Evolutionary conservation across 1,140 invertebrate genomes (phyloP), one percentile per base, ranked within the genome.

Genomic region (Caerostris extrusa): DNA sequence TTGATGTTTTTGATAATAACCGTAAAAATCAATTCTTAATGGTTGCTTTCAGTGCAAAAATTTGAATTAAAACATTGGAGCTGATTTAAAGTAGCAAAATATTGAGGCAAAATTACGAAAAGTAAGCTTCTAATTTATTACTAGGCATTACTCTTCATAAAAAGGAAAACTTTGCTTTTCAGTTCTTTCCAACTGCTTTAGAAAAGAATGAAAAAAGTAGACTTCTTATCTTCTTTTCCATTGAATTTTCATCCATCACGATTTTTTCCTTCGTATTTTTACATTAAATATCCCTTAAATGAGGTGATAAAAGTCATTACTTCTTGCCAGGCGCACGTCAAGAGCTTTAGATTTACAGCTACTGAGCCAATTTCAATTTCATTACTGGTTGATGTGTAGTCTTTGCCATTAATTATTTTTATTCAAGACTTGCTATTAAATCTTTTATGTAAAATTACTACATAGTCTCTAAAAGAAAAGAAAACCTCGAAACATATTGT

Each of bases 301-400:
- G 90, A 56, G 81, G 90, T 85, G 90, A 91, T 91, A 91, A 91
- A 91, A 91, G 90, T 83, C 90, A 91, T 91, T 91, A 91, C 81
- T 91, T 56, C n/a, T 67, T 17, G 90, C 77, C 90, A 85, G 17
- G 56, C 58, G 7, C 77, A 67, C 61, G 90, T 91, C 90, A 91
- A 58, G 55, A 50, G 60, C 60, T 57, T 64, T 85, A 91, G 81
- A 91, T 91, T 83, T 91, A 91, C 90, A 82, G 60, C 58, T n/a
- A 50, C 34, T n/a, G 12, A 57, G 10, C 17, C 89, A 61, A 81
- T 91, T 91, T 91, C 58, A 53, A 82, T 81, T 90, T 90, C 55
- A 90, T 71, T 71, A 58, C 19, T 50, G 53, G 83, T 53, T 82
- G 83, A 85, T 85, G 6, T 56, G 55, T 56, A 57, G 55, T 56